phyloP scores from a whole-genome alignment of 2,113 vertebrate genomes.

The Tupaia tana region DNA sequence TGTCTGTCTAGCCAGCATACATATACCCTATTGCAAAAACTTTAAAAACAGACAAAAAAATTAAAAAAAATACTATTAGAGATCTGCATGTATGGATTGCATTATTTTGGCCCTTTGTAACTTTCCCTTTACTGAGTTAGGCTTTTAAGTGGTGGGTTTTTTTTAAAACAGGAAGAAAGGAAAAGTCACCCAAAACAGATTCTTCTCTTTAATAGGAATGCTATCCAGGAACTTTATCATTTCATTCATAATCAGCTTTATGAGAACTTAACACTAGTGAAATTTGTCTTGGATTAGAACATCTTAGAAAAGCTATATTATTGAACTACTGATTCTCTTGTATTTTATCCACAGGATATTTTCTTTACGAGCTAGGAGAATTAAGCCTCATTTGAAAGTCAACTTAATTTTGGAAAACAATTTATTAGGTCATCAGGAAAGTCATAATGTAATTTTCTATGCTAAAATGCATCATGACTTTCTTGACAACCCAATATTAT shows the following conservation, averaged over 20 bases:
- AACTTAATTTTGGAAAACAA: not conserved
- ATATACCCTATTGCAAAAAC: no score
- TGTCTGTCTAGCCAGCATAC: no score
- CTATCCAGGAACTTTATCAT: conserved; percentile 2
- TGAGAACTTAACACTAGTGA: not conserved
- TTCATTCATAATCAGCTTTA: not conserved
- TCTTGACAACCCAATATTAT: not conserved
- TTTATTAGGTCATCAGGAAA: not conserved
- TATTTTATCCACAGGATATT: not conserved
- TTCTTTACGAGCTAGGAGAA: not conserved
- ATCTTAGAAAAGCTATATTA: conserved; percentile 25
- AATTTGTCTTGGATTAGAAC: not conserved
- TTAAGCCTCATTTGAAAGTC: not conserved
- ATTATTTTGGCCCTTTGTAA: conserved; percentile 13
- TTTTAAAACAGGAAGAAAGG: not conserved
- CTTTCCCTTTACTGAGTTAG: not conserved
- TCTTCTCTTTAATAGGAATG: not conserved
- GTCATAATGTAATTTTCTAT: no score
- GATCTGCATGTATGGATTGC: not conserved
- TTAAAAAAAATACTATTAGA: not conserved
- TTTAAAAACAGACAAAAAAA: no score
- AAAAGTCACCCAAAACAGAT: not conserved
- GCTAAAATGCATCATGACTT: no score
- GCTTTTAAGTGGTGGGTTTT: conserved; percentile 15
- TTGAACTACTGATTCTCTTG: not conserved